Base-by-base conservation (phyloP, 1,140 invertebrate genomes). In the Tetranychus cinnabarinus region DNA sequence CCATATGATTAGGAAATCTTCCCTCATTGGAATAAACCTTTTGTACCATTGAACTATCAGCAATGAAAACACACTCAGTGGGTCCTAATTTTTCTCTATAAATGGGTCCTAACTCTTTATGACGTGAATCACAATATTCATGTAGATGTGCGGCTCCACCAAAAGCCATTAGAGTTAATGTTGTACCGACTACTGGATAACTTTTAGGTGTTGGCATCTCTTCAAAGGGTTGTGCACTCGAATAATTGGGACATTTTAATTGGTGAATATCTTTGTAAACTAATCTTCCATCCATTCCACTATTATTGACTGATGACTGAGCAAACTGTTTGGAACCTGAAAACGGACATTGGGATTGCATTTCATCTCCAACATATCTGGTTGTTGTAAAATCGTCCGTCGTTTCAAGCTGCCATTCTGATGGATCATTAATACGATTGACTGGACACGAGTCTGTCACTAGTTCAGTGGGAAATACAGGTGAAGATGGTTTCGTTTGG, bases 21-120 rank as follows among this genome's bases (percentile, higher is more conserved):
- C 84, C 86, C 75, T 90, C 86, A 10, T 80, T 72, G 6, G 77
- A 68, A 70, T 86, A 88, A 15, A 88, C 77, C 13, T 75, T 71
- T 60, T 81, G 78, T 69, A 86, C 86, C 37, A 80, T 73, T 13
- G 76, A 72, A 2, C 81, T 76, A 66, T 83, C 80, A 55, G 79
- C 79, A 5, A 88, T 71, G 68, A 88, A 88, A 45, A 58, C 42
- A 45, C 37, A 31, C 6, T 80, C 74, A 23, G 79, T 72, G 2
- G 77, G 75, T n/a, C 81, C 81, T 12, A 88, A 70, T 15, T 73
- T 75, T 68, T 87, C 84, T 6, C 75, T 73, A 71, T 82, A 89
- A 64, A 89, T 79, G 0, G 81, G 76, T 0, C 87, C 87, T 60
- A 85, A 72, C 68, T 82, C 66, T 61, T 76, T 73, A 70, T 91